Conservation (phyloP, 2,113 vertebrate genomes). For the Brevimyrus niger region DNA sequence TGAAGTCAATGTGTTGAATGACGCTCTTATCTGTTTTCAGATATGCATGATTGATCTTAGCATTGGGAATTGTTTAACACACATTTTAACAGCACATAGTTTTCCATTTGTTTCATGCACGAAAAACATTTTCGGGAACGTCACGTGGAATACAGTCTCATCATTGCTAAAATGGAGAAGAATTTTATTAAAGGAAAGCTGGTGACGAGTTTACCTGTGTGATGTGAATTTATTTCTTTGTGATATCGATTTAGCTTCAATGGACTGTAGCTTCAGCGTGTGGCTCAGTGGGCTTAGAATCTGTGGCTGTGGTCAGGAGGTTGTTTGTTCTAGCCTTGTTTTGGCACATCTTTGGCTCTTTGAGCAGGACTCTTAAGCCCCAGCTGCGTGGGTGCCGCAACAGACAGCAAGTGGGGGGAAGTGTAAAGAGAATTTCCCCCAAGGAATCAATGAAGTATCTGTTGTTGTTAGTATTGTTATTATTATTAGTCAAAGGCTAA, state of each 20-base stretch:
- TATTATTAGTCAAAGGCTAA: background rate
- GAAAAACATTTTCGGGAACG: background rate
- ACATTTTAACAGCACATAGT: background rate
- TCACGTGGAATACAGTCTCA: background rate
- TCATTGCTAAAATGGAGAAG: background rate
- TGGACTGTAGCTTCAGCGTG: too few species aligned
- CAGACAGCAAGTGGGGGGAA: too few species aligned
- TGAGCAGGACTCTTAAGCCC: too few species aligned
- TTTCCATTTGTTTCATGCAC: background rate
- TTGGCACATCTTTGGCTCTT: too few species aligned
- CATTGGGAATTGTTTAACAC: background rate
- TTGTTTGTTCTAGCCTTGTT: too few species aligned
- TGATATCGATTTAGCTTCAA: background rate
- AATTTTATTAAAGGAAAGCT: background rate
- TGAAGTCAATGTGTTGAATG: background rate
- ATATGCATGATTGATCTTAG: background rate
- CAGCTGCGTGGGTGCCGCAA: too few species aligned
- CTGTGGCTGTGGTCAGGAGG: too few species aligned
- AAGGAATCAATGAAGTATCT: too few species aligned
- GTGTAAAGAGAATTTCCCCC: too few species aligned
- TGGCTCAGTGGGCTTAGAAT: too few species aligned
- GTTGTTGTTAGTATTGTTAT: too few species aligned
- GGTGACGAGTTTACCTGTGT: background rate
- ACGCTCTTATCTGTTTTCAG: background rate
- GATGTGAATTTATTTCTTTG: background rate